Conservation (phyloP, 2,113 vertebrate genomes). For the Etia nguti region DNA sequence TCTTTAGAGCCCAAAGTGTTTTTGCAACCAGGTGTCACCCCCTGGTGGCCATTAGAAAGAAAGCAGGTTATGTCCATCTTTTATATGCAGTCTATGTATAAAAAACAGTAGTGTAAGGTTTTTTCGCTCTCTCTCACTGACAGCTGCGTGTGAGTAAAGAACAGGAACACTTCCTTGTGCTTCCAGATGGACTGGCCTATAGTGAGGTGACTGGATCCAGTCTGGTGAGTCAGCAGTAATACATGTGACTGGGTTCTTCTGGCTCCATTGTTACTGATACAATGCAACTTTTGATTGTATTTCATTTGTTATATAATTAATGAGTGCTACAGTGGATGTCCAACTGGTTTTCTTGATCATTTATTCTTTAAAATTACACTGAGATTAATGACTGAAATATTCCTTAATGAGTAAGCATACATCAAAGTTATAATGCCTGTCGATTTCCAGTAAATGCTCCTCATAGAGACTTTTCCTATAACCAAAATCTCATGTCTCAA, state of each 20-base stretch:
- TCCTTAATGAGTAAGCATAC: background rate
- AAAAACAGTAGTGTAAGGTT: background rate
- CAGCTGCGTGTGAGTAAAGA: conserved; percentile 95
- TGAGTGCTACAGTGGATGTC: background rate
- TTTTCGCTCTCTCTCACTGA: background rate
- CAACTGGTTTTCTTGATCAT: background rate
- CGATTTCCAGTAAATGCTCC: background rate
- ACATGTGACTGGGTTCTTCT: background rate
- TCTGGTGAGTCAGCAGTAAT: conserved; percentile 77
- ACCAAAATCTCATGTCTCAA: background rate
- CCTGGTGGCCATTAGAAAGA: background rate
- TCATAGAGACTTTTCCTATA: background rate
- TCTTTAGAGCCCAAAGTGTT: background rate
- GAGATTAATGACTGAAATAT: background rate
- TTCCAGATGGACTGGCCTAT: conserved; percentile 84
- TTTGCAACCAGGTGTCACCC: background rate
- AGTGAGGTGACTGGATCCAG: conserved; percentile 88
- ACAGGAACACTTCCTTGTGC: conserved; percentile 93
- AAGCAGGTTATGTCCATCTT: background rate
- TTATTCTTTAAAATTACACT: background rate
- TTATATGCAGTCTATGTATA: background rate
- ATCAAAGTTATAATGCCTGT: fast-evolving
- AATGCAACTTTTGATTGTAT: background rate
- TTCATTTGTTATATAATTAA: background rate
- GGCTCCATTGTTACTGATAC: background rate